A percentile compares a stretch with the other conserved stretches of the same genome.
These are phyloP conservation scores for Calliphora vicina DNA, from an alignment of 1,140 invertebrate species.

Conservation along the genomic window DNA sequence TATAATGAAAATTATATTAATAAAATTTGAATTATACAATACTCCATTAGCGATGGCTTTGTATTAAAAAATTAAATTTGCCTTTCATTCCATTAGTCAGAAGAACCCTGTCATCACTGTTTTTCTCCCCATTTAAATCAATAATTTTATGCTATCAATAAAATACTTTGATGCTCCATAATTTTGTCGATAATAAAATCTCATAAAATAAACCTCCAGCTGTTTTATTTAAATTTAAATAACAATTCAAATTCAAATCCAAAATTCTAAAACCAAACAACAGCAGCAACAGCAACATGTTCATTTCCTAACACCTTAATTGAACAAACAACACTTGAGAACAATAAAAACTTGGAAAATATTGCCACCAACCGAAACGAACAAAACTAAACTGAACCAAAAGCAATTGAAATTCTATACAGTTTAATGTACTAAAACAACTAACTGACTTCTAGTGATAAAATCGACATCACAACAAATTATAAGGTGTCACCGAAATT, in stretches of 20 bases:
- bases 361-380: not conserved
- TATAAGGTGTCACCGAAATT: not conserved
- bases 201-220: not conserved
- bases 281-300: not conserved
- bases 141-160: too few relatives aligned
- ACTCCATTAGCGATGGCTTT: too few relatives aligned
- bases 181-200: slow-evolving; percentile 14
- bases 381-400: too few relatives aligned
- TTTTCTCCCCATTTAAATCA: too few relatives aligned
- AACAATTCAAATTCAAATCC: not conserved
- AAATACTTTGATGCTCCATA: slow-evolving; percentile 26
- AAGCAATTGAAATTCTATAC: too few relatives aligned
- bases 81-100: too few relatives aligned
- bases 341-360: not conserved
- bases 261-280: not conserved
- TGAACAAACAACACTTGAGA: slow-evolving; percentile 16
- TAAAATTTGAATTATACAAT: too few relatives aligned
- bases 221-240: slow-evolving; percentile 21
- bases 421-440: too few relatives aligned
- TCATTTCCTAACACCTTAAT: not conserved
- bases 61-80: too few relatives aligned
- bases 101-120: too few relatives aligned
- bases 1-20: too few relatives aligned
- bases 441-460: too few relatives aligned
- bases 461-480: not conserved